A percentile compares a stretch with the other conserved stretches of the same genome.
These are phyloP conservation scores for Idaea dimidiata DNA, from an alignment of 2,888 invertebrate species.

Conservation along the genomic window DNA sequence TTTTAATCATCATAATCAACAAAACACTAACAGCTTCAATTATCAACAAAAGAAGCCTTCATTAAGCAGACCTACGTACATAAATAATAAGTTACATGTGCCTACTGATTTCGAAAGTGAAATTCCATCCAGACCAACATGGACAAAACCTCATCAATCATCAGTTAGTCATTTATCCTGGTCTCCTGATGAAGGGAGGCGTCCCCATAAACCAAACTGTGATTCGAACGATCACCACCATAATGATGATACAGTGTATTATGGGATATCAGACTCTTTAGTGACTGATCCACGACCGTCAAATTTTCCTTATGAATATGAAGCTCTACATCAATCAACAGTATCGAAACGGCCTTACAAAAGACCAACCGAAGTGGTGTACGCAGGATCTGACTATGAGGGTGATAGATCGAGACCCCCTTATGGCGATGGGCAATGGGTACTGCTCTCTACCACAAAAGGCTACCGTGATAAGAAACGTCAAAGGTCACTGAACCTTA, in stretches of 20 bases:
- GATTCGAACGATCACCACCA: conserved; percentile 57
- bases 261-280: conserved; percentile 66
- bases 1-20: conserved; percentile 47
- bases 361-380: conserved; percentile 72
- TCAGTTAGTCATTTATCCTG: conserved; percentile 52
- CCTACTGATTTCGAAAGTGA: conserved; percentile 61
- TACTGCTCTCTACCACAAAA: conserved; percentile 88
- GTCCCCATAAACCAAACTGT: conserved; percentile 69
- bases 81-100: conserved; percentile 64
- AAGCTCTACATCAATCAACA: conserved; percentile 61
- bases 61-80: conserved; percentile 58
- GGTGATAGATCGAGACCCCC: conserved; percentile 72
- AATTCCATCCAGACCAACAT: conserved; percentile 64
- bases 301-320: conserved; percentile 73
- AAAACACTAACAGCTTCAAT: conserved; percentile 48
- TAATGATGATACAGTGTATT: conserved; percentile 57
- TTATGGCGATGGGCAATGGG: conserved; percentile 88
- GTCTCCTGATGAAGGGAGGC: conserved; percentile 66
- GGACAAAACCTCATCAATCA: conserved; percentile 55
- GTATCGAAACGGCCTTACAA: conserved; percentile 57
- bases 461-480: conserved; percentile 83
- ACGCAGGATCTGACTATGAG: conserved; percentile 72
- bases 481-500: conserved; percentile 60
- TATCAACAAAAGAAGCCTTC: conserved; percentile 61
- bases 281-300: conserved; percentile 75